Percentiles rank a stretch among this genome's conserved stretches.
These are phyloP conservation scores for Anhinga anhinga DNA, from an alignment of 2,113 vertebrate genomes.

Conservation along the genomic window DNA sequence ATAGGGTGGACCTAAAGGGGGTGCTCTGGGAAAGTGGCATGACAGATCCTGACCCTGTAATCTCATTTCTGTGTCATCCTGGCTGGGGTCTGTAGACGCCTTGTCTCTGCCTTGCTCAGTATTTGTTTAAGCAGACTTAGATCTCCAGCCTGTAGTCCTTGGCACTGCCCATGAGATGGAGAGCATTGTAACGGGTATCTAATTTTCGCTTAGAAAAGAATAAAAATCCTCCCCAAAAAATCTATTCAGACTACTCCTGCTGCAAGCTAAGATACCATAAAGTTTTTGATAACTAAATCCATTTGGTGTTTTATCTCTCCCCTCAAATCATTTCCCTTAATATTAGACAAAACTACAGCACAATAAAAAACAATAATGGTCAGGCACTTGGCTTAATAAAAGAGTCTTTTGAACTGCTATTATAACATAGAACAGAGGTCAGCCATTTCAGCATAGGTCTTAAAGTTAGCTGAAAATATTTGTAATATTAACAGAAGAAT, in stretches of 20 bases:
- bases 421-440: neutral
- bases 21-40: neutral
- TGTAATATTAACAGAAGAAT: constrained; percentile 30
- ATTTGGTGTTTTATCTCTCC: constrained; percentile 32
- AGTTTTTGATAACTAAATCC: constrained; percentile 59
- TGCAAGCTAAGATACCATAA: neutral
- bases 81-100: neutral
- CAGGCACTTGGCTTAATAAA: constrained; percentile 18
- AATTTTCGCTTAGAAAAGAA: neutral
- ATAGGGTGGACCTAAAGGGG: neutral
- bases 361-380: constrained; percentile 56
- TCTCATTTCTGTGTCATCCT: neutral
- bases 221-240: neutral
- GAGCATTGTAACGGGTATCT: neutral
- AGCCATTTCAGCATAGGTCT: constrained; percentile 25
- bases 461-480: constrained; percentile 61
- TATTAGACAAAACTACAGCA: constrained; percentile 39
- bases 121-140: neutral
- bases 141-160: neutral
- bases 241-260: neutral
- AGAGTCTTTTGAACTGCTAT: constrained; percentile 41
- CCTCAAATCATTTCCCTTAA: constrained; percentile 37
- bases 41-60: neutral
- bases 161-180: neutral
- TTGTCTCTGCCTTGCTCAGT: neutral